Percentiles rank a stretch among this genome's conserved stretches.
phyloP scores from a whole-genome alignment of 2,113 vertebrate genomes.

The Balaenoptera acutorostrata region DNA sequence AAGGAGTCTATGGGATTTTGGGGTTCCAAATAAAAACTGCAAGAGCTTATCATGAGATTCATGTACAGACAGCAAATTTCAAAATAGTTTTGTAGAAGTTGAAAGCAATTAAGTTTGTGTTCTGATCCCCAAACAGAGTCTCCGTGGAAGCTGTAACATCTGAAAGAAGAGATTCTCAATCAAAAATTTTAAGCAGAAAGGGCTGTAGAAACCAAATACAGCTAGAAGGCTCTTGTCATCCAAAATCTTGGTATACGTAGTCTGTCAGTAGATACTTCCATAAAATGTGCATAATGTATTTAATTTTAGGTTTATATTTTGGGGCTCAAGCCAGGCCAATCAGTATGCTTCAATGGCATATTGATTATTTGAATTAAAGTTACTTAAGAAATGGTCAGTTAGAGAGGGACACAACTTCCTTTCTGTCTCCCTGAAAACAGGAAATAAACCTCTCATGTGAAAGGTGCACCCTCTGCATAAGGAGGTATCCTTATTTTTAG shows the following conservation, averaged over 20 bases:
- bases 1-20: not conserved
- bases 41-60: not conserved
- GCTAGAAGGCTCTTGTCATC: fast-evolving
- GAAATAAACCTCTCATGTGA: no score
- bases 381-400: no score
- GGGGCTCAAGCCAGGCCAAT: no score
- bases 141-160: not conserved
- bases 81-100: not conserved
- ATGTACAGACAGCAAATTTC: not conserved
- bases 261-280: not conserved
- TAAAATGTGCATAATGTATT: not conserved
- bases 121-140: not conserved
- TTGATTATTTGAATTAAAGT: no score
- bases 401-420: no score
- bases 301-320: not conserved
- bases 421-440: no score
- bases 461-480: no score
- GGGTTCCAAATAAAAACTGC: not conserved
- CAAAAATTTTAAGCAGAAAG: not conserved
- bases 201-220: not conserved
- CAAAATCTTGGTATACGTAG: not conserved
- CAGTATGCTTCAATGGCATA: no score
- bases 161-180: not conserved
- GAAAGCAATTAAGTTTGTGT: not conserved
- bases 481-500: no score